Evolutionary conservation across 1,140 invertebrate genomes (phyloP), one percentile per base, ranked within the genome.

Genomic region (Melanaphis sacchari): DNA sequence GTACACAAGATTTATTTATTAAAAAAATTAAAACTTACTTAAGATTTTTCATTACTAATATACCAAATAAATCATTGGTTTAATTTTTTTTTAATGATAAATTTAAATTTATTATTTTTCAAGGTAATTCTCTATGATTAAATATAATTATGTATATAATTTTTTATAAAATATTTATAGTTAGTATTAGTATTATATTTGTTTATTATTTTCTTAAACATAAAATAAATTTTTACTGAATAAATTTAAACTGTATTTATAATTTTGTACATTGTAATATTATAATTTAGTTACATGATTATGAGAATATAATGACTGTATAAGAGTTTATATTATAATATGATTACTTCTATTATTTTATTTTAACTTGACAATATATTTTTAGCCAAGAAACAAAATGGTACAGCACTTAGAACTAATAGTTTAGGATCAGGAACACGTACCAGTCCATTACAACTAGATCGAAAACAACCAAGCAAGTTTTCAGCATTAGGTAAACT

Each of bases 321-420:
- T 5, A 31, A 66, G 4, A 76, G 15, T 76, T n/a, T 76, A 76
- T 76, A 11, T 26, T 84, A 41, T 41, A 9, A 40, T 84, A 40
- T 84, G 22, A 84, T 26, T 84, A 15, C 0, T 2, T 84, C 9
- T 84, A 40, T 38, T 41, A 7, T 49, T 90, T 40, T 36, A 43
- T 82, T 41, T 26, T 93, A 43, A 38, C 94, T 94, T 94, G 4
- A 22, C 38, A 82, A 36, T 38, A 36, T 4, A 59, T 95, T 94
- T 98, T 85, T 96, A 98, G 98, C 97, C 93, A 98, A 98, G 95
- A 98, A 98, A 96, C 98, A 98, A 95, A 99, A 99, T 97, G 98
- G 98, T 95, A 96, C 97, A 94, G 97, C 97, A 94, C 96, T 98
- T 94, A 96, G 98, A 95, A 98, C 97, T 94, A 98, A 98, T 94